Evolutionary conservation across 2,797 vertebrate species (phyloP), one percentile per base, ranked within the genome.

Genomic region (Valencia hispanica): DNA sequence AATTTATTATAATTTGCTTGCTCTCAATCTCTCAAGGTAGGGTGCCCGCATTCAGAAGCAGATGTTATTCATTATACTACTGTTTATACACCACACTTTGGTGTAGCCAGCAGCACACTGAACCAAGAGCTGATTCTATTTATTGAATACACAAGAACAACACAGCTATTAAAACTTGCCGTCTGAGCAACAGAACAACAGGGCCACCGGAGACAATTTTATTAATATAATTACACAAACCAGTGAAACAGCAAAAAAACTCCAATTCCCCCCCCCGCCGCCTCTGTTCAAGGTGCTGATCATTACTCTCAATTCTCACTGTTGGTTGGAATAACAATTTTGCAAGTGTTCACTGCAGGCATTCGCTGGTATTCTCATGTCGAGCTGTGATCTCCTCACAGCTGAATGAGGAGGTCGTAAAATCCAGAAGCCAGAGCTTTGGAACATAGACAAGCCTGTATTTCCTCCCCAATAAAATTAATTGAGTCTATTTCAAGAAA

Each of bases 41-140:
- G 68, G 76, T 63, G 45, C 61, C 75, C 74, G 73, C 72, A 61
- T 78, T 72, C 41, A 75, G 47, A 81, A 85, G 75, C 90, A 93
- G 89, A 90, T 91, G 89, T 86, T 92, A 63, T 84, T 89, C 84
- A 92, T 90, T 91, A 83, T 74, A 63, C 79, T 83, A 74, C 66
- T 87, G 88, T 90, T 88, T 86, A 79, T 78, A 73, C 81, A 79
- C 82, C 76, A 87, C 79, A 89, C 84, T 86, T 85, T 72, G 90
- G 90, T 91, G 75, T 50, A 83, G 85, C 90, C 89, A 80, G 86
- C 20, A 20, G 68, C 63, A 73, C 84, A 84, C 61, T 73, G 79
- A 84, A 84, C 77, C 85, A 84, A 87, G 68, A 75, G 70, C 76
- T 85, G 80, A 82, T 89, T 87, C 83, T 75, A 74, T 81, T 89